These are phyloP conservation scores for Micropoecilia bifurca DNA, from an alignment of 2,797 vertebrate species.

Conservation along the genomic window DNA sequence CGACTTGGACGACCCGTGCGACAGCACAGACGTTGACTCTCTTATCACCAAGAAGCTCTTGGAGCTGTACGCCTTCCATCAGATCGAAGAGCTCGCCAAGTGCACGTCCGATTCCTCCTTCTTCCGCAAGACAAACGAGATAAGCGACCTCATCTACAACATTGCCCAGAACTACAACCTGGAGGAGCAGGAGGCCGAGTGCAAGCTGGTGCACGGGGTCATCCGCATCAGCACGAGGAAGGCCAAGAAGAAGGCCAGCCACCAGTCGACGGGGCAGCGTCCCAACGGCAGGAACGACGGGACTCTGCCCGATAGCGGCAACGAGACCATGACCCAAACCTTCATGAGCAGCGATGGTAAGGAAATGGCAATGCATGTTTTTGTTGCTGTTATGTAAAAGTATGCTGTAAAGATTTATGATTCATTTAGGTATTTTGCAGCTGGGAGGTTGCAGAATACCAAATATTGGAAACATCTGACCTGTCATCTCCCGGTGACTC, in stretches of 20 bases:
- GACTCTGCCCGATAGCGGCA: slow-evolving; percentile 90
- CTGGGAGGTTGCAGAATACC: slow-evolving; percentile 24
- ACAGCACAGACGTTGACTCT: slow-evolving; percentile 92
- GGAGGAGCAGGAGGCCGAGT: slow-evolving; percentile 96
- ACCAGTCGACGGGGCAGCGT: slow-evolving; percentile 77
- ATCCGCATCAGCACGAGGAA: slow-evolving; percentile 98
- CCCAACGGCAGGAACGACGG: slow-evolving; percentile 81
- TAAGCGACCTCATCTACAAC: slow-evolving; percentile 97
- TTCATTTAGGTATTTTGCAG: not conserved
- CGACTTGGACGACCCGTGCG: slow-evolving; percentile 89
- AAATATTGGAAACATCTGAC: slow-evolving; percentile 38
- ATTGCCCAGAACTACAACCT: slow-evolving; percentile 98
- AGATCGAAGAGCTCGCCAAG: slow-evolving; percentile 98
- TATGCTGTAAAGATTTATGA: slow-evolving; percentile 1
- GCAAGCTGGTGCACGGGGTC: slow-evolving; percentile 94
- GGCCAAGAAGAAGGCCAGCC: slow-evolving; percentile 78
- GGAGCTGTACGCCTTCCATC: slow-evolving; percentile 96
- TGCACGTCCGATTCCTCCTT: slow-evolving; percentile 97
- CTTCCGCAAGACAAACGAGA: slow-evolving; percentile 97
- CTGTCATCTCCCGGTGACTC: slow-evolving; percentile 54
- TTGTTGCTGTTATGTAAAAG: not conserved
- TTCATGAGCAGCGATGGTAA: slow-evolving; percentile 90
- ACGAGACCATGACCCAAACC: slow-evolving; percentile 93
- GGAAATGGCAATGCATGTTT: slow-evolving; percentile 23
- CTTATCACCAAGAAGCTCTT: slow-evolving; percentile 97